Conservation (phyloP, 1,140 invertebrate species). For the Sminthurinus signatus region DNA sequence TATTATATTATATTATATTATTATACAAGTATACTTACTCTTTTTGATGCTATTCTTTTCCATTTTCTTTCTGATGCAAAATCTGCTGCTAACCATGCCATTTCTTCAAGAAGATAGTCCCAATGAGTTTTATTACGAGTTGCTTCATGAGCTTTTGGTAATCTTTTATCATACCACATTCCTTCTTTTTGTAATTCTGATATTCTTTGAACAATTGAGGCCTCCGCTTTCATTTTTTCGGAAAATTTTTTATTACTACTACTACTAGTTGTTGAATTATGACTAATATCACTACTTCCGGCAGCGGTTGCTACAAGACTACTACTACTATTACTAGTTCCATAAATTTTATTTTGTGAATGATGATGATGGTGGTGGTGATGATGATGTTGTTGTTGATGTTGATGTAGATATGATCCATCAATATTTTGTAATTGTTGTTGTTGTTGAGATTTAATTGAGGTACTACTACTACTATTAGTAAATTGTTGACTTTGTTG, state of each 20-base stretch:
- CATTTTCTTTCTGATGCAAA: slow-evolving; percentile 96
- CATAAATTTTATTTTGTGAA: no score
- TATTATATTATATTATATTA: not conserved
- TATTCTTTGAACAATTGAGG: slow-evolving; percentile 86
- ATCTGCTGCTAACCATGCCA: slow-evolving; percentile 95
- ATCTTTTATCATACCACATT: slow-evolving; percentile 82
- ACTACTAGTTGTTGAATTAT: not conserved
- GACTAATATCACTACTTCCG: no score
- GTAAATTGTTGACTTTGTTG: not conserved
- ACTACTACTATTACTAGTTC: no score
- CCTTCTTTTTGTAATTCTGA: slow-evolving; percentile 80
- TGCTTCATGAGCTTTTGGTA: slow-evolving; percentile 89
- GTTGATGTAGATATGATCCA: not conserved
- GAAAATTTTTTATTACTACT: slow-evolving; percentile 27
- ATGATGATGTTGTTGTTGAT: not conserved
- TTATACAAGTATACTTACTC: slow-evolving; percentile 51
- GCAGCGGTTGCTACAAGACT: no score
- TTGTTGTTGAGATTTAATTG: no score
- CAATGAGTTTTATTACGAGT: slow-evolving; percentile 88
- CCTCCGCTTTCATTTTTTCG: slow-evolving; percentile 54
- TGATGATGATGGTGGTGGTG: not conserved
- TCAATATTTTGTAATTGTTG: no score
- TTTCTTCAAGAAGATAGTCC: slow-evolving; percentile 98
- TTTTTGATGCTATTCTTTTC: slow-evolving; percentile 93
- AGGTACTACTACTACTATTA: not conserved